These are phyloP conservation scores for Bombus soroeensis DNA, from an alignment of 1,140 invertebrate species.

Conservation along the genomic window DNA sequence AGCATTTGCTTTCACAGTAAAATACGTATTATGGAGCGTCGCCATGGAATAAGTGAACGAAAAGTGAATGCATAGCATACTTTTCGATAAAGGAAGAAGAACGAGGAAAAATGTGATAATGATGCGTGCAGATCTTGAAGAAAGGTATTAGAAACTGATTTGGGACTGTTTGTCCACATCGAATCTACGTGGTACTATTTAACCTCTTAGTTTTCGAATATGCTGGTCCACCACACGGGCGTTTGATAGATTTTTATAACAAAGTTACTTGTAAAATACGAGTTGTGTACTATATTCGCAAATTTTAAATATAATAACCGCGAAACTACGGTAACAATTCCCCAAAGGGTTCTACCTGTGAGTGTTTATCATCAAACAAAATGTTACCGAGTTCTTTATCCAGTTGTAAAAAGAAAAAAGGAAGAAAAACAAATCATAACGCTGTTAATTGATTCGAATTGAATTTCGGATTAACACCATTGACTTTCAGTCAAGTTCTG, in stretches of 20 bases:
- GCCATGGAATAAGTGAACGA: conserved; percentile 72
- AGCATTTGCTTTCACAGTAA: conserved; percentile 93
- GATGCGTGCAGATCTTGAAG: conserved; percentile 33
- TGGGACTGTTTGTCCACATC: conserved; percentile 20
- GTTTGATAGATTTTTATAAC: conserved; percentile 66
- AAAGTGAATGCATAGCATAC: conserved; percentile 13
- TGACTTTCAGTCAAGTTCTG: conserved; percentile 9
- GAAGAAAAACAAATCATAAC: conserved; percentile 3
- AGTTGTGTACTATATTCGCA: conserved; percentile 59
- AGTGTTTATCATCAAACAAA: conserved; percentile 9
- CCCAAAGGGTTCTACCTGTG: background rate
- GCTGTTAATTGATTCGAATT: conserved; percentile 2
- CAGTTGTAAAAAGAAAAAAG: background rate
- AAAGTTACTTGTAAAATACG: conserved; percentile 57
- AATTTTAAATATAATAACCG: conserved; percentile 41
- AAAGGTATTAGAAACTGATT: background rate
- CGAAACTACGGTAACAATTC: background rate
- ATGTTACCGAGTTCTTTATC: background rate
- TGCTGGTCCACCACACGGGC: conserved; percentile 31
- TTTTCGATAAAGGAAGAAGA: background rate
- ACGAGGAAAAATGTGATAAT: conserved; percentile 27
- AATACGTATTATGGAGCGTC: conserved; percentile 89
- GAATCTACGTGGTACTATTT: conserved; percentile 3
- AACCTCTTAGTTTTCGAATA: conserved; percentile 25
- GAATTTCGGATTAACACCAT: background rate